Conservation (phyloP, 2,888 invertebrate genomes). For the Clanis bilineata region DNA sequence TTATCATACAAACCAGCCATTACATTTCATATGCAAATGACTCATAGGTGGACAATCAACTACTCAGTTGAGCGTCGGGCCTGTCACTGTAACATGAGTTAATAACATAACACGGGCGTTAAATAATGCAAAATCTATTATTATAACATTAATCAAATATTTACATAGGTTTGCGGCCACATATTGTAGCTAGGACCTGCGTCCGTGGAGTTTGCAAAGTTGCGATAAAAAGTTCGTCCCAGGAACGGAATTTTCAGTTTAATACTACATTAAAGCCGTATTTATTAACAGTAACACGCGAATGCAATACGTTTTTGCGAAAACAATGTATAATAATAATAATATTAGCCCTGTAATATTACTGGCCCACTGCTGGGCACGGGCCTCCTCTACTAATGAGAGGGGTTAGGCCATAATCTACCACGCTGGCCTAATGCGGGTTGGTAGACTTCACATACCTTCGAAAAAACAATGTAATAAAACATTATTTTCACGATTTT, state of each 20-base stretch:
- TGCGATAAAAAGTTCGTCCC: not conserved
- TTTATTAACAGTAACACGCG: not conserved
- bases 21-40: slow-evolving; percentile 26
- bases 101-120: not conserved
- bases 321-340: too few relatives aligned
- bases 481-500: too few relatives aligned
- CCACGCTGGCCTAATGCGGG: too few relatives aligned
- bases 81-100: slow-evolving; percentile 15
- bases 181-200: not conserved
- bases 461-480: too few relatives aligned
- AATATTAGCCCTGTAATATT: too few relatives aligned
- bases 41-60: slow-evolving; percentile 14
- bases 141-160: not conserved
- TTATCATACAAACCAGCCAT: slow-evolving; percentile 24
- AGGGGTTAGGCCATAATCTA: too few relatives aligned
- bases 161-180: not conserved
- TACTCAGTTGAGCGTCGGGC: not conserved
- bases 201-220: not conserved
- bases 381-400: too few relatives aligned
- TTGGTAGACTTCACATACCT: too few relatives aligned
- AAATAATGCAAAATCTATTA: slow-evolving; percentile 15
- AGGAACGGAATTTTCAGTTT: not conserved
- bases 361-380: too few relatives aligned
- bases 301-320: not conserved
- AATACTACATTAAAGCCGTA: not conserved